Percentiles rank a stretch among this genome's conserved stretches.
These are phyloP conservation scores for Scomber colias DNA, from an alignment of 2,113 vertebrate genomes.

Conservation along the genomic window DNA sequence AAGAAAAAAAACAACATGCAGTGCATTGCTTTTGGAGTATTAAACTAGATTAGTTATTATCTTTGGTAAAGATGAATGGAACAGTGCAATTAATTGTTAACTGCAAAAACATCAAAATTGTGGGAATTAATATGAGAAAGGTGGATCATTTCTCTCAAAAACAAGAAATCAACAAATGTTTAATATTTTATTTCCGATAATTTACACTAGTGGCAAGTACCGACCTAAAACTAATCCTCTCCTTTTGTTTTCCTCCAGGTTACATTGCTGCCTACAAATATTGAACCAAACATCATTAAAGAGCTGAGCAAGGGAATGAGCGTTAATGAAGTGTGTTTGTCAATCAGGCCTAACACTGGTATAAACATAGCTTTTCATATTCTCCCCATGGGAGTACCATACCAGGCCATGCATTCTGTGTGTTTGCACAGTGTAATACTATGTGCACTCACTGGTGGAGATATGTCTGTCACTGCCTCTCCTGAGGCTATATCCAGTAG, in stretches of 20 bases:
- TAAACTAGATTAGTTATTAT: too few species aligned
- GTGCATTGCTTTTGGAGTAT: background rate
- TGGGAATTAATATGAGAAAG: too few species aligned
- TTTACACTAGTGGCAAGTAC: background rate
- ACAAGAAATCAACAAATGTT: too few species aligned
- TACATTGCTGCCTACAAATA: conserved; percentile 43
- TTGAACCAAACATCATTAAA: conserved; percentile 31
- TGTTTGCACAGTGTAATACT: conserved; percentile 60
- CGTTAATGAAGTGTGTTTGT: conserved; percentile 60
- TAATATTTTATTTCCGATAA: too few species aligned
- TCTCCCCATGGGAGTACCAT: conserved; percentile 65
- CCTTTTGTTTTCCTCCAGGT: conserved; percentile 29
- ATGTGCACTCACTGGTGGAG: conserved; percentile 59
- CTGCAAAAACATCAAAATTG: too few species aligned
- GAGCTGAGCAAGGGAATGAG: conserved; percentile 43
- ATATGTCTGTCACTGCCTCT: conserved; percentile 72
- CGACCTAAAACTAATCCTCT: conserved; percentile 17
- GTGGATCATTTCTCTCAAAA: too few species aligned
- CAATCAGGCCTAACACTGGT: conserved; percentile 60
- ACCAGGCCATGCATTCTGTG: conserved; percentile 57
- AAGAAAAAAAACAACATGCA: background rate
- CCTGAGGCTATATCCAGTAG: conserved; percentile 52
- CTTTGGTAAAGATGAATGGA: too few species aligned
- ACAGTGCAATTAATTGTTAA: too few species aligned
- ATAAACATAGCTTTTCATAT: conserved; percentile 62